Conservation (phyloP, 1,140 invertebrate species). For the Drosophila chauvacae region DNA sequence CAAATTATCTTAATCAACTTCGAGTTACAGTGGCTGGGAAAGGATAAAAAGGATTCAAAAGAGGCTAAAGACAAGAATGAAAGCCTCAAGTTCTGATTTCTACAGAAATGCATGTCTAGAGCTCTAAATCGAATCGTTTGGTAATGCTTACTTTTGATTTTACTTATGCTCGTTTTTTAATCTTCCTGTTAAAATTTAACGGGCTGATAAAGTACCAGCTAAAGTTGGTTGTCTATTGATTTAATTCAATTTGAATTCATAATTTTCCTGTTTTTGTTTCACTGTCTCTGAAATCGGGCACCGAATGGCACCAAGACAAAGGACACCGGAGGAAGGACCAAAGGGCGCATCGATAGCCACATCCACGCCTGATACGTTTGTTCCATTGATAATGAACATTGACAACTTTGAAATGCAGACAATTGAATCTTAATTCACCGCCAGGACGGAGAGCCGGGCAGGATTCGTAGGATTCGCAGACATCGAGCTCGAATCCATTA, state of each 20-base stretch:
- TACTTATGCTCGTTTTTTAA: not conserved
- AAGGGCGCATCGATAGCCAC: constrained; percentile 53
- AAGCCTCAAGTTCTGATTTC: not conserved
- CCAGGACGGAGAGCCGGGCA: not conserved
- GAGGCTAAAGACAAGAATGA: not conserved
- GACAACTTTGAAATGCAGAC: constrained; percentile 78
- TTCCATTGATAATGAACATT: constrained; percentile 76
- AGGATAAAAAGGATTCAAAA: not conserved
- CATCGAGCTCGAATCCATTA: constrained; percentile 31
- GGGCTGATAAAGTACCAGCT: too few relatives aligned
- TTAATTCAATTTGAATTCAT: too few relatives aligned
- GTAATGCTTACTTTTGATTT: not conserved
- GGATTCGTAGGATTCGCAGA: not conserved
- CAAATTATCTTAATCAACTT: constrained; percentile 63
- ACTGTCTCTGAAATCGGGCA: constrained; percentile 7
- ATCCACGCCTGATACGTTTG: constrained; percentile 70
- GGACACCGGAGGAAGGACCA: constrained; percentile 19
- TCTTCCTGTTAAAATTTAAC: too few relatives aligned
- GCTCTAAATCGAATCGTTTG: too few relatives aligned
- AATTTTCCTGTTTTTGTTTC: too few relatives aligned
- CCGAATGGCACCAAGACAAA: constrained; percentile 17
- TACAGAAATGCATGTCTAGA: not conserved
- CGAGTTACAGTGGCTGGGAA: constrained; percentile 6
- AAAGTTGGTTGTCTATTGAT: too few relatives aligned
- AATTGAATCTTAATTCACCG: constrained; percentile 79